Base-by-base conservation (phyloP, 64 coral and sea anemone species). In the Hydrozoanthus tunicans region DNA sequence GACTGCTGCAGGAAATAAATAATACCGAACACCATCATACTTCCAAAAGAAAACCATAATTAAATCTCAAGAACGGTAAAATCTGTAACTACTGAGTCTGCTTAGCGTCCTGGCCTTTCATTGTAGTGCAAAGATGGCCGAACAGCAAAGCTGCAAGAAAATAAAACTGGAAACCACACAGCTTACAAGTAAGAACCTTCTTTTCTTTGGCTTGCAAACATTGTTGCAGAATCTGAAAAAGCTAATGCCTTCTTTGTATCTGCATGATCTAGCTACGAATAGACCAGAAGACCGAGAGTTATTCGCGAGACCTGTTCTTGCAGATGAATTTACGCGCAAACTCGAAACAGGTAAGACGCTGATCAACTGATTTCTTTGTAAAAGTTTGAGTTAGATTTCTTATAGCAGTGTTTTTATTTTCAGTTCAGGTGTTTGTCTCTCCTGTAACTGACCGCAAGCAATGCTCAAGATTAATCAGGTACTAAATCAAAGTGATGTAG, bases 401-500 rank as follows among this genome's bases (percentile, higher is more conserved):
- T 81, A 62, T 54, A 8, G 54, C 7, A 9, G 74, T 79, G 77
- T 60, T 7, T 25, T 57, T 3, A 89, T 6, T 78, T 59, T 76
- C 74, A 96, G 95, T 96, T 9, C 62, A 93, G 59, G 83, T 92
- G 55, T 89, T 79, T 58, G 95, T 91, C 0, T 89, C 92, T 89
- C 89, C 91, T 25, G 56, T 96, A 5, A 82, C 64, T 76, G 83
- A 96, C 70, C 93, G 65, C n/a, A 96, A 59, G 23, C 77, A 91
- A 51, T 89, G 92, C 10, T 96, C 95, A 58, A 88, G 89, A 52
- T 86, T 92, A 4, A 78, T 96, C 61, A 74, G 95, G 95, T 96
- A 75, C 56, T 53, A 9, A 51, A 32, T 1, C 32, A 43, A 43
- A 43, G 32, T 43, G 32, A 43, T 43, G 32, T 43, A 43, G 32